Evolutionary conservation across 2,113 vertebrate species (phyloP), one percentile per base, ranked within the genome.

Genomic region (Archilochus colubris): DNA sequence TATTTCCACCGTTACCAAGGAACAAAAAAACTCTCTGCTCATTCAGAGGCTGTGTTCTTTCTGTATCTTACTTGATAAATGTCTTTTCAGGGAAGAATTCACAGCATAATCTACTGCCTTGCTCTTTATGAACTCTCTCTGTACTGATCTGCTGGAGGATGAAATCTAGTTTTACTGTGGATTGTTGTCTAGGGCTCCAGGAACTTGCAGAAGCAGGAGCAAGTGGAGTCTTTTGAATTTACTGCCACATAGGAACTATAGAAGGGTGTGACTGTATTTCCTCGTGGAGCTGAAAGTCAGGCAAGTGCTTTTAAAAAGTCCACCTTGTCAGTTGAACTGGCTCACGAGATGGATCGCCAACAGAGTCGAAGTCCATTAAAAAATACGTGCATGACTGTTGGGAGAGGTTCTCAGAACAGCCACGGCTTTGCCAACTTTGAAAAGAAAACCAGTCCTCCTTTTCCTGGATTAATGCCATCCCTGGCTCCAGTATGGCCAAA

Each of bases 401-500:
- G 96, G 84, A 94, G 59, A 86, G 86, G 88, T 38, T 20, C 77
- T 33, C 94, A 97, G 36, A 94, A 95, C 25, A 96, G 76, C 75
- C 89, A 91, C 6, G 3, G 55, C 28, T 97, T 61, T 83, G 31
- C 55, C 55, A 97, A 91, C 74, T 96, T 97, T 69, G 92, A 97
- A 58, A 91, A 96, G 61, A 97, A 95, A 93, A 53, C 16, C 67
- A 82, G 59, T 63, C 88, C 70, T 69, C 10, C 61, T 25, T 98
- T 97, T 80, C 87, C 93, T 44, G 95, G 97, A 86, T 97, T 96
- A 59, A 94, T 89, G 43, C 74, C 92, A 38, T 92, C 94, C 30
- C 84, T 90, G 3, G 64, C 72, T 67, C 88, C 92, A 14, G 54
- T 6, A 10, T 31, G 93, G 16, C 64, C n/a, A 2, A 38, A 61